A percentile compares a stretch with the other conserved stretches of the same genome.
phyloP scores from a whole-genome alignment of 2,113 vertebrate species.

The Python bivittatus region DNA sequence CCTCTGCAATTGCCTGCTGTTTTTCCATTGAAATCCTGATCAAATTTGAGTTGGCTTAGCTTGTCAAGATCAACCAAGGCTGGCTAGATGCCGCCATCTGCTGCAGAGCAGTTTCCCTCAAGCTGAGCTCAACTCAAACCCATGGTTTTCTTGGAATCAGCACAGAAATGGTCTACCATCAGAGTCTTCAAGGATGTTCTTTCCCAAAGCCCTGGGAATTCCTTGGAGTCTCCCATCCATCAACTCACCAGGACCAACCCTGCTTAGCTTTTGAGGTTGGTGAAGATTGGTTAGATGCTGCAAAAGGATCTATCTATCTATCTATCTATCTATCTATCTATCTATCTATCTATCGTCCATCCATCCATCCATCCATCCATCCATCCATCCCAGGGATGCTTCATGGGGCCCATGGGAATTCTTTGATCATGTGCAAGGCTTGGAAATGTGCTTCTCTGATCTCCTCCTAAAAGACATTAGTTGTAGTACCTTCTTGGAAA shows the following conservation, averaged over 20 bases:
- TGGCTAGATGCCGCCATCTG: neutral
- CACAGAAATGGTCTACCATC: neutral
- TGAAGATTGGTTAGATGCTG: neutral
- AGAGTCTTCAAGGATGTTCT: neutral
- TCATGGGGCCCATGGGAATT: neutral
- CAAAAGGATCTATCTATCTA: too few relatives aligned
- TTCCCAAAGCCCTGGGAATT: neutral
- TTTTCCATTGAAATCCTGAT: neutral
- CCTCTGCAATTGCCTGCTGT: neutral
- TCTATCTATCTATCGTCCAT: neutral
- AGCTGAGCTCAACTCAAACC: neutral
- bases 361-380: neutral
- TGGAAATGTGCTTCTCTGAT: neutral
- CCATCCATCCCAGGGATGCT: neutral
- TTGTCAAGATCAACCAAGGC: neutral
- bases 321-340: too few relatives aligned
- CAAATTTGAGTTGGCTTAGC: neutral
- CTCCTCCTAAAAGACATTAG: neutral
- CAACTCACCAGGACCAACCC: neutral
- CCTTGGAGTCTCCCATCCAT: neutral
- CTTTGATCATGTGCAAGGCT: neutral
- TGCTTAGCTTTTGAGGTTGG: neutral
- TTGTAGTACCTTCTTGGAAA: neutral
- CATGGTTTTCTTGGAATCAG: neutral
- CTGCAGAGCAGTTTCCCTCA: neutral